Percentiles rank a stretch among this genome's conserved stretches.
Conservation (phyloP, 2,888 invertebrate genomes). For the Ariolimax columbianus region DNA sequence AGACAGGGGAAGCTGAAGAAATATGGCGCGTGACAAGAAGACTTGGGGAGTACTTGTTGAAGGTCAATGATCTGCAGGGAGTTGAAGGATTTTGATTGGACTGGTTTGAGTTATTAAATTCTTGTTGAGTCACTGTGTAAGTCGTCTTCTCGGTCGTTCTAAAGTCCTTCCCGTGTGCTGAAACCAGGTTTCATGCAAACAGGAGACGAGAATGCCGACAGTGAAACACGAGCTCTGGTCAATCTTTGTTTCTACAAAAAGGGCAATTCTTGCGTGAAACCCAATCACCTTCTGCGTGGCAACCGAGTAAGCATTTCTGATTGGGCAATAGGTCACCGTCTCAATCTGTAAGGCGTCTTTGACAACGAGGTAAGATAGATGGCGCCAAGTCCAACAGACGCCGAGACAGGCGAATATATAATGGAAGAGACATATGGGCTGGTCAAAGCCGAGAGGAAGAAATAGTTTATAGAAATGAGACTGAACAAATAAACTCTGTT, state of each 20-base stretch:
- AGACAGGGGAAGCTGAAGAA: no score
- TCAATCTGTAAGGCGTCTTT: background rate
- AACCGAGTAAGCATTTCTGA: slow-evolving; percentile 10
- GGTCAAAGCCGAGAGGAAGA: slow-evolving; percentile 6
- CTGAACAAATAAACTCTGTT: background rate
- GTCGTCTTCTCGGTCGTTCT: no score
- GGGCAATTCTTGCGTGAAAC: background rate
- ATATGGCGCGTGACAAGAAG: no score
- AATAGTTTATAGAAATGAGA: background rate
- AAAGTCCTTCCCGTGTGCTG: background rate
- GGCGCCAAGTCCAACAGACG: background rate
- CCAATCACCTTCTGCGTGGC: slow-evolving; percentile 21
- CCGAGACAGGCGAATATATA: background rate
- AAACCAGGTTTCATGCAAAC: background rate
- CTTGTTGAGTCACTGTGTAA: no score
- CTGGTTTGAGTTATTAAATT: no score
- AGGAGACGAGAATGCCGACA: background rate
- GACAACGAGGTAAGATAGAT: background rate
- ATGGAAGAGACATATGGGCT: background rate
- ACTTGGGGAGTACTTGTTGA: no score
- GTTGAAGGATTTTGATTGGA: no score
- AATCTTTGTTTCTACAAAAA: background rate
- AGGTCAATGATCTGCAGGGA: no score
- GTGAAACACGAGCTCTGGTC: background rate
- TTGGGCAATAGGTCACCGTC: background rate